Base-by-base conservation (phyloP, 2,113 vertebrate genomes). In the Mugil cephalus region DNA sequence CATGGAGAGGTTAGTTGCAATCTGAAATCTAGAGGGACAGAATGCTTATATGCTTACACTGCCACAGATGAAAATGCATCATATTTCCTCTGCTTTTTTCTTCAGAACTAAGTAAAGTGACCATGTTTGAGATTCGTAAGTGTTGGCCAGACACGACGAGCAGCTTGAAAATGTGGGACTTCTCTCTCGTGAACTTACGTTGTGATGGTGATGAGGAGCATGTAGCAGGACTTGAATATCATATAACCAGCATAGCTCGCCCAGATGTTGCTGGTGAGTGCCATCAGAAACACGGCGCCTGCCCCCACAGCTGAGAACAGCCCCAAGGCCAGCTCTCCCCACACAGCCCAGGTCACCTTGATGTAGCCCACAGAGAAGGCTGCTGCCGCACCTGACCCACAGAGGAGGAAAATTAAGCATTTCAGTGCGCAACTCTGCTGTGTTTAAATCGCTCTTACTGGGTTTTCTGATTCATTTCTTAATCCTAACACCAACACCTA, bases 161-260 rank as follows among this genome's bases (percentile, higher is more conserved):
- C 14, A 45, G 2, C 15, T 8, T 45, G 43, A 30, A 2, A 14
- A 11, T 10, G 12, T 19, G 17, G 4, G 6, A 54, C 14, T 13
- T 12, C 34, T 12, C 34, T 13, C 19, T 8, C 0, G 13, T 18
- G 18, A 53, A 70, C 89, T 83, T 77, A 93, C 69, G 86, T 86
- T 35, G 93, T 89, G 77, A 93, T 89, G 66, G 92, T 94, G 59
- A 94, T 93, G 34, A 94, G 93, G 8, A 93, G 81, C 89, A 94
- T 93, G 79, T 93, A 93, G 69, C 92, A 92, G 1, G 92, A 91
- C 74, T 92, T 94, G 77, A 94, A 94, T 54, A 91, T n/a, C 10
- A 59, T 74, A 43, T 94, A 94, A 51, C 85, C 87, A 10, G 74
- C 68, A 15, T 93, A 94, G 76, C 89, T 90, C 3, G 53, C 19